Conservation (phyloP, 1,140 invertebrate species). For the Colletes gigas region DNA sequence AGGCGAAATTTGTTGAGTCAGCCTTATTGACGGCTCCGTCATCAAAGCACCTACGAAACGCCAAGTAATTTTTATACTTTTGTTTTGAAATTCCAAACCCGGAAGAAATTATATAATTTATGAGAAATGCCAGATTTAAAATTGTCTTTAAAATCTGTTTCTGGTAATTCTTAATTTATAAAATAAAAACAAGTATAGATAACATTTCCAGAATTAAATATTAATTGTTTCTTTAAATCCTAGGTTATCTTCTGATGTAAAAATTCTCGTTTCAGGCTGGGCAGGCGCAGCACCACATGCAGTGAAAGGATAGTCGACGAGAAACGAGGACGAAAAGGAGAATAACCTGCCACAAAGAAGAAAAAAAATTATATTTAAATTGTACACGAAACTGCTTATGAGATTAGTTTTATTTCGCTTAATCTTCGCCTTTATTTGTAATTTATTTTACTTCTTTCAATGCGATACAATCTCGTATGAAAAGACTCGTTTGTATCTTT, state of each 20-base stretch:
- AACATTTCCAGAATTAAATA: not conserved
- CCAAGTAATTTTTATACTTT: too few species aligned
- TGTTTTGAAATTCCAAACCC: too few species aligned
- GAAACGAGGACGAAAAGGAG: not conserved
- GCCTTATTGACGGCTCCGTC: too few species aligned
- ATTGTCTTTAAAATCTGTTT: too few species aligned
- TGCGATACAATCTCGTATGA: not conserved
- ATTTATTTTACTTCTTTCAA: slow-evolving; percentile 3
- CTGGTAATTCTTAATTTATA: too few species aligned
- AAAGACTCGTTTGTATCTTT: not conserved
- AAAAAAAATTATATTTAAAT: not conserved
- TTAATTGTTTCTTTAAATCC: too few species aligned
- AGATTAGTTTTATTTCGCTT: not conserved
- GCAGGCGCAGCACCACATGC: not conserved
- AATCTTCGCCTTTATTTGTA: not conserved
- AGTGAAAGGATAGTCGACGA: slow-evolving; percentile 20
- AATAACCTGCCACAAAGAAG: not conserved
- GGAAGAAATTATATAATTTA: too few species aligned
- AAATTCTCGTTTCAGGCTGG: slow-evolving; percentile 8
- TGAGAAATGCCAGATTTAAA: too few species aligned
- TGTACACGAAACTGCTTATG: not conserved
- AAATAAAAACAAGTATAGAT: not conserved
- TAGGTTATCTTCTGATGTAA: not conserved
- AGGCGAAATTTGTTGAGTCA: too few species aligned
- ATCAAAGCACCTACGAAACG: too few species aligned